Percentiles rank a stretch among this genome's conserved stretches.
These are phyloP conservation scores for Gnathonemus longibarbis DNA, from an alignment of 2,113 vertebrate genomes.

Conservation along the genomic window DNA sequence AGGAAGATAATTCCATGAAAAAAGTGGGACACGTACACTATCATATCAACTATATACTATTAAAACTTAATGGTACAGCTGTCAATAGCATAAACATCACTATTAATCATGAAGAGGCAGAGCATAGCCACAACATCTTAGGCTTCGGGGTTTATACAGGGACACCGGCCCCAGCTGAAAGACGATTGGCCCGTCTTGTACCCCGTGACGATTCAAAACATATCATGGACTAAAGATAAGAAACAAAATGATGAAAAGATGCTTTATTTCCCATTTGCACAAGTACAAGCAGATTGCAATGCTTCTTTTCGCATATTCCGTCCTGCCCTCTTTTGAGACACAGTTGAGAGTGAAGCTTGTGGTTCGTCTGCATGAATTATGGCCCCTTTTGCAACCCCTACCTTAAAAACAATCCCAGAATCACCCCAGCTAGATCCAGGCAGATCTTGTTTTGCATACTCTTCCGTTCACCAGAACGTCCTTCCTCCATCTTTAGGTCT, in stretches of 20 bases:
- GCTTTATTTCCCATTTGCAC: background rate
- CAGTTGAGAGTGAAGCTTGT: background rate
- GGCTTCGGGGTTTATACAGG: background rate
- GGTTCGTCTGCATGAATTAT: background rate
- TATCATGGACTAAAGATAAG: background rate
- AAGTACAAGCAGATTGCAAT: background rate
- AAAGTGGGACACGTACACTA: background rate
- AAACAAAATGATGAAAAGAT: background rate
- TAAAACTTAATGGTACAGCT: background rate
- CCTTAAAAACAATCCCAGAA: background rate
- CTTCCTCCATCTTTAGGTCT: background rate
- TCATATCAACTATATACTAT: background rate
- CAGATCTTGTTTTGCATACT: background rate
- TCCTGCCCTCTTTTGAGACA: background rate
- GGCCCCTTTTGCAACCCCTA: background rate
- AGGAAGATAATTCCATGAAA: constrained; percentile 2
- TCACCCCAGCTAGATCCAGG: background rate
- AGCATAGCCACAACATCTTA: background rate
- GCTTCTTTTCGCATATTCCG: background rate
- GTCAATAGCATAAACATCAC: constrained; percentile 26
- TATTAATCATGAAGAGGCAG: constrained; percentile 25
- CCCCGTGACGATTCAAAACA: background rate
- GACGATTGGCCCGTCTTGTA: background rate
- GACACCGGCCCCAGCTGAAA: background rate
- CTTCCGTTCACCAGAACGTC: constrained; percentile 8